Base-by-base conservation (phyloP, 2,888 invertebrate genomes). In the Stenotaenia linearis region DNA sequence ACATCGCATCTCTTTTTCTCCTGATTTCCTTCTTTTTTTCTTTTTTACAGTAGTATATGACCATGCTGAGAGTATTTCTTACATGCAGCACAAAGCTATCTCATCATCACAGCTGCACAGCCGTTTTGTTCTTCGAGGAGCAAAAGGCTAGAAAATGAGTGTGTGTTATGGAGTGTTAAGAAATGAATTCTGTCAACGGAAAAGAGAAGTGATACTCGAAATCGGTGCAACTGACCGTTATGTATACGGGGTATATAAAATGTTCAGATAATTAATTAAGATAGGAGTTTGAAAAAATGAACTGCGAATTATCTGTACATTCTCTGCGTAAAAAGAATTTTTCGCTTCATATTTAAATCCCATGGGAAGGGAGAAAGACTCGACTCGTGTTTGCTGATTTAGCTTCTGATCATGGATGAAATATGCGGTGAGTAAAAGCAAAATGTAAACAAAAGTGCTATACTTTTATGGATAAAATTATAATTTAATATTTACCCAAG, bases 131-230 rank as follows among this genome's bases (percentile, higher is more conserved):
- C 69, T 69, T 69, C 5, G 23, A 69, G 28, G 69, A 69, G 69
- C 69, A 50, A 50, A 50, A n/a, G 50, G 50, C 50, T 50, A 50
- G 69, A 69, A 69, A 69, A 69, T 69, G 69, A 28, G 69, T 69
- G 69, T 69, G 69, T 25, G 69, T 69, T 69, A 69, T 69, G 69
- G 69, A 69, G 69, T 69, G 69, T 69, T 69, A 69, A 69, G 69
- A 69, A 69, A 69, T 69, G 69, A 69, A 69, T 69, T 69, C 69
- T 69, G 69, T 69, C 69, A 69, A 69, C 69, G 69, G 25, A 69
- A 69, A 69, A 28, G 25, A 69, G 21, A 69, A 69, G 69, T 69
- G 69, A 69, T 69, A 69, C 28, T 28, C 69, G 69, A 25, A 69
- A 69, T 69, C 69, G 25, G 69, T 15, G 25, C 69, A 69, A 50